Evolutionary conservation across 2,797 vertebrate species (phyloP), one percentile per base, ranked within the genome.

Genomic region (Calcarius lapponicus): DNA sequence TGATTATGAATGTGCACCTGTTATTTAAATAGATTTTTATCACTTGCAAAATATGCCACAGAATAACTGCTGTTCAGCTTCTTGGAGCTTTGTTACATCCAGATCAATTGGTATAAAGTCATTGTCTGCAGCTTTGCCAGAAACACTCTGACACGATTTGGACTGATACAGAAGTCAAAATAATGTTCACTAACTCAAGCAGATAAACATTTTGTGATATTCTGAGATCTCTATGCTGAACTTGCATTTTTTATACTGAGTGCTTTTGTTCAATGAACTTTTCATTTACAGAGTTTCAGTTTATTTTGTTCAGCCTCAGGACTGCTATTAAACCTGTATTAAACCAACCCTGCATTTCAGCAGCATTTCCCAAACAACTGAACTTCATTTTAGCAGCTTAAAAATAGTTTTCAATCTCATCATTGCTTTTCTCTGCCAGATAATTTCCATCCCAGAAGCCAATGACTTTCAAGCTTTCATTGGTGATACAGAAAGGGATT

Each of bases 1-100:
- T 29, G 78, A 65, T 88, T 76, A 72, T 31, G 43, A 92, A 80
- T 47, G 29, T 4, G n/a, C n/a, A 74, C 40, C 29, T 48, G 50
- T 92, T 88, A 90, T 54, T 89, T 71, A 88, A 86, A 78, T 6
- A 28, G 9, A 57, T 54, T 93, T 94, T 92, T 87, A 85, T 67
- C 45, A 50, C 62, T 79, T 83, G 36, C 62, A 93, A 92, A 86
- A 87, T 38, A 92, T 17, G 28, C 50, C 42, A 75, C 50, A 40
- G 72, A 80, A 53, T 81, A 88, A 89, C 75, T 56, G 58, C 78
- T 85, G 18, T 50, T 76, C 65, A 45, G 28, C 22, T 84, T 58
- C 67, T 60, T 3, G 2, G 26, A 36, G 53, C n/a, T 88, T 81
- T 88, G 67, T 66, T 71, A 56, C 14, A 45, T 31, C 28, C 74